Conservation (phyloP, 2,888 invertebrate genomes). For the Dugesia japonica region DNA sequence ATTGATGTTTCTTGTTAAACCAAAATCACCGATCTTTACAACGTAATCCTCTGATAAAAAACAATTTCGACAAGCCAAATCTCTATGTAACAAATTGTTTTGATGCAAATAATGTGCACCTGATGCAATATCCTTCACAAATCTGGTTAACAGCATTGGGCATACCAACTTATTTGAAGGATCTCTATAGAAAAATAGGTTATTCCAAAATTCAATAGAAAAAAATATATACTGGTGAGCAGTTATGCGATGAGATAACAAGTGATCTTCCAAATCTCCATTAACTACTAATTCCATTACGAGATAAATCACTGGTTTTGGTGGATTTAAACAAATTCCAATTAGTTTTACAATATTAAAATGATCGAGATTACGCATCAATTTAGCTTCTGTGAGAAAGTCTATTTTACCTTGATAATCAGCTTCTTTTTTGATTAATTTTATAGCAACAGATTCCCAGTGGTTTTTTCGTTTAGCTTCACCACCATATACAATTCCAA, state of each 20-base stretch:
- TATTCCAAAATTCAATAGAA: neutral
- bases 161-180: conserved; percentile 15
- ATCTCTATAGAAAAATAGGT: conserved; percentile 4
- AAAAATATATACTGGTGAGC: conserved; percentile 48
- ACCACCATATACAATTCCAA: conserved; percentile 77
- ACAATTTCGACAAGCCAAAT: conserved; percentile 78
- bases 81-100: conserved; percentile 76
- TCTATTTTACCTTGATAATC: conserved; percentile 70
- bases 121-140: conserved; percentile 69
- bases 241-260: conserved; percentile 67
- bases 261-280: conserved; percentile 70
- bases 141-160: conserved; percentile 23
- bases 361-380: conserved; percentile 80
- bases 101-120: conserved; percentile 82
- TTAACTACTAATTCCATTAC: conserved; percentile 86
- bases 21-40: conserved; percentile 33
- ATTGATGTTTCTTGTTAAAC: conserved; percentile 28
- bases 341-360: conserved; percentile 68
- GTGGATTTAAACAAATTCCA: conserved; percentile 63
- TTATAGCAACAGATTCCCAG: conserved; percentile 57
- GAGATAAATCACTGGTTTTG: conserved; percentile 66
- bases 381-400: conserved; percentile 75
- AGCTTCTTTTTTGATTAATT: conserved; percentile 69
- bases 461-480: conserved; percentile 60
- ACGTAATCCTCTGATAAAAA: conserved; percentile 55